A percentile compares a stretch with the other conserved stretches of the same genome.
phyloP scores from a whole-genome alignment of 2,113 vertebrate species.

The Grallaria varia region DNA sequence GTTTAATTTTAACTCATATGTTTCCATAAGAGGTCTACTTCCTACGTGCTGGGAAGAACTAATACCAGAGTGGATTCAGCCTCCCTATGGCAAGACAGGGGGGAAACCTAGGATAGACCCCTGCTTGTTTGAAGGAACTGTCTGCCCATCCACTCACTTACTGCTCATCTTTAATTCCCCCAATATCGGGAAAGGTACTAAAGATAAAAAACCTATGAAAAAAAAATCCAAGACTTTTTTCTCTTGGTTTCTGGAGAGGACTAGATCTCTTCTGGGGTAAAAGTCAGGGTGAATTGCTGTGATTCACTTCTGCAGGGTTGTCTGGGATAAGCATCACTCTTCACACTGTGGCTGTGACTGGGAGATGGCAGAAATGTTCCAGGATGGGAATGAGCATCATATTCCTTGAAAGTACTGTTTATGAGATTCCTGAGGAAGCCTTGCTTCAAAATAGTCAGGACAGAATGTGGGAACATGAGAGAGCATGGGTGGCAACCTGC shows the following conservation, averaged over 20 bases:
- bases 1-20: not conserved
- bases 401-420: not conserved
- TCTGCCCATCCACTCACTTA: not conserved
- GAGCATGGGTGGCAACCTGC: not conserved
- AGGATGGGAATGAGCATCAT: not conserved
- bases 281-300: not conserved
- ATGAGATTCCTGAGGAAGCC: not conserved
- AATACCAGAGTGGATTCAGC: not conserved
- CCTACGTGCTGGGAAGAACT: not conserved
- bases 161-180: not conserved
- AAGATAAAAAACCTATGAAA: not conserved
- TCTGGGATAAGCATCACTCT: not conserved
- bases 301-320: not conserved
- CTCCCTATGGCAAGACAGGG: not conserved
- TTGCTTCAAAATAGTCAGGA: not conserved
- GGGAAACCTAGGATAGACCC: not conserved
- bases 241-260: not conserved
- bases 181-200: not conserved
- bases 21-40: not conserved
- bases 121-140: not conserved
- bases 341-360: not conserved
- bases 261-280: not conserved
- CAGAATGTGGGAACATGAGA: not conserved
- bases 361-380: not conserved
- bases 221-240: not conserved